Percentiles rank a stretch among this genome's conserved stretches.
phyloP scores from a whole-genome alignment of 2,888 invertebrate genomes.

The Parnassius glacialis region DNA sequence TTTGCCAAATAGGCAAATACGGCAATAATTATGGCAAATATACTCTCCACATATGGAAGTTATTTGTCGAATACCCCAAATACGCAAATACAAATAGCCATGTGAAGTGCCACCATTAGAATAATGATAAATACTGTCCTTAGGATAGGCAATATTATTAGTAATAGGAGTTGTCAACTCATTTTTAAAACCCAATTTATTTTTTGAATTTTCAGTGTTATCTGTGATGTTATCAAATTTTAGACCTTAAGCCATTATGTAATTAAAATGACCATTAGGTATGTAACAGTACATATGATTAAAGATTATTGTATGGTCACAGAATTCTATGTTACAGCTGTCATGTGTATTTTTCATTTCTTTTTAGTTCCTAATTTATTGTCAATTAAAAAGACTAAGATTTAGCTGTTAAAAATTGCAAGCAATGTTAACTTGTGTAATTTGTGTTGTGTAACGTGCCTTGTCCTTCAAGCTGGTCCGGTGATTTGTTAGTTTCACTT shows the following conservation, averaged over 20 bases:
- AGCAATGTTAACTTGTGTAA: background rate
- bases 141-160: slow-evolving; percentile 7
- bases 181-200: background rate
- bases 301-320: background rate
- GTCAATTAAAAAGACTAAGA: no score
- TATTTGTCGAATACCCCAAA: no score
- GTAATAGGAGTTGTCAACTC: background rate
- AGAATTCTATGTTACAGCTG: background rate
- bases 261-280: background rate
- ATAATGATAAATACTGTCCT: slow-evolving; percentile 9
- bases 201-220: slow-evolving; percentile 12
- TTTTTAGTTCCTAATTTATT: no score
- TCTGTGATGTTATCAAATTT: slow-evolving; percentile 18
- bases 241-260: background rate
- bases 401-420: no score
- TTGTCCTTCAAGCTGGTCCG: background rate
- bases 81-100: no score
- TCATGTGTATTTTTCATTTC: background rate
- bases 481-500: no score
- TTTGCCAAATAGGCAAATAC: no score
- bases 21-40: no score
- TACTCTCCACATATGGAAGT: no score
- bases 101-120: no score
- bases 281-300: background rate
- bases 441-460: background rate